phyloP scores from a whole-genome alignment of 2,888 invertebrate species.

The Bembecia ichneumoniformis region DNA sequence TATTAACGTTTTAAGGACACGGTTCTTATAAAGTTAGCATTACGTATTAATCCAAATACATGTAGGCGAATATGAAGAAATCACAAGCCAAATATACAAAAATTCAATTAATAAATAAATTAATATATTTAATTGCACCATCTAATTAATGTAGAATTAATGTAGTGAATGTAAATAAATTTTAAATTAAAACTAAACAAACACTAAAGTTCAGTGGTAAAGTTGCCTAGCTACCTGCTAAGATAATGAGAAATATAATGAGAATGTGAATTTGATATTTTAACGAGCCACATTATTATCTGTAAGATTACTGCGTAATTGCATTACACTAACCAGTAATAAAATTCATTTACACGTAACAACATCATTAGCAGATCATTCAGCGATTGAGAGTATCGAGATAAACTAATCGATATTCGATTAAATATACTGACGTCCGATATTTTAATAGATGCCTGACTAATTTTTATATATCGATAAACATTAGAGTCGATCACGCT shows the following conservation, averaged over 20 bases:
- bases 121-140: too few relatives aligned
- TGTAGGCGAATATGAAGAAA: too few relatives aligned
- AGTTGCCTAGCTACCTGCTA: not conserved
- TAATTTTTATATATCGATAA: not conserved
- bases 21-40: too few relatives aligned
- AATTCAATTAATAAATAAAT: too few relatives aligned
- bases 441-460: not conserved
- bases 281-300: not conserved
- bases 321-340: constrained; percentile 13
- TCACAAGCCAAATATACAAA: too few relatives aligned
- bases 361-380: constrained; percentile 16
- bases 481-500: not conserved
- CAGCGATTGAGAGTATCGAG: not conserved
- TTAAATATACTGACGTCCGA: not conserved
- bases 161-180: too few relatives aligned
- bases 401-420: not conserved
- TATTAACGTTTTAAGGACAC: too few relatives aligned
- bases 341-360: constrained; percentile 16
- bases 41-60: too few relatives aligned
- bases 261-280: constrained; percentile 6
- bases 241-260: constrained; percentile 9
- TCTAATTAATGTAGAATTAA: too few relatives aligned
- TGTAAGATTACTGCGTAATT: constrained; percentile 12
- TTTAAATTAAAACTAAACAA: not conserved
- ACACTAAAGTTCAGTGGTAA: not conserved